These are phyloP conservation scores for Triplophysa rosa DNA, from an alignment of 2,113 vertebrate species.

Conservation along the genomic window DNA sequence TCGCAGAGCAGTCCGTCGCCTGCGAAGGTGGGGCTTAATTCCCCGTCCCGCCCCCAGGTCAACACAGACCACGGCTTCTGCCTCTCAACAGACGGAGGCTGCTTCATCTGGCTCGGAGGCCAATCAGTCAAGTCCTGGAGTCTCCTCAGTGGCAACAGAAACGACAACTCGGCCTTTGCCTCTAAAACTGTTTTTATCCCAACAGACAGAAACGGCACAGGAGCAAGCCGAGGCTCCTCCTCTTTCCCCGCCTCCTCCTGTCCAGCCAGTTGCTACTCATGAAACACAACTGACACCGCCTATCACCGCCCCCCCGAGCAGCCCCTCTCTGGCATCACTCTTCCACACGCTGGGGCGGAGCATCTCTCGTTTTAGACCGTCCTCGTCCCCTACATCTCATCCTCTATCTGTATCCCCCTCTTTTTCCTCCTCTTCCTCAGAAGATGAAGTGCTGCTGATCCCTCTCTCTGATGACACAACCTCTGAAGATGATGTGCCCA, in stretches of 20 bases:
- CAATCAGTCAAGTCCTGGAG: constrained; percentile 52
- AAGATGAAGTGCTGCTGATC: constrained; percentile 86
- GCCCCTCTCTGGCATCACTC: constrained; percentile 69
- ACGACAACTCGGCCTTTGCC: constrained; percentile 73
- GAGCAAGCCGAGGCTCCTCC: constrained; percentile 52
- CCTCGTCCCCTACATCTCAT: constrained; percentile 67
- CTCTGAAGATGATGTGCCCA: constrained; percentile 82
- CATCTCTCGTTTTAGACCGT: constrained; percentile 67
- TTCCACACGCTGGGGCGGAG: constrained; percentile 68
- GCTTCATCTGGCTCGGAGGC: constrained; percentile 60
- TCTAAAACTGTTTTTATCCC: constrained; percentile 69
- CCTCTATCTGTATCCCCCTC: constrained; percentile 69
- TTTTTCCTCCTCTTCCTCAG: constrained; percentile 69
- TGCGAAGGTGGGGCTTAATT: constrained; percentile 84
- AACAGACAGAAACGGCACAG: constrained; percentile 56
- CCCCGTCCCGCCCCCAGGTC: constrained; percentile 70
- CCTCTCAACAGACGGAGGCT: constrained; percentile 61
- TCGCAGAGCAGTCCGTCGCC: constrained; percentile 79
- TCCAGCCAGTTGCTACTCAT: constrained; percentile 24
- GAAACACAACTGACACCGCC: constrained; percentile 55
- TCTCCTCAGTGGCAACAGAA: constrained; percentile 69
- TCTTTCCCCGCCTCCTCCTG: constrained; percentile 42
- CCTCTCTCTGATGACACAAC: constrained; percentile 80
- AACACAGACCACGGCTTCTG: constrained; percentile 59
- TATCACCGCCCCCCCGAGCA: constrained; percentile 59